A percentile compares a stretch with the other conserved stretches of the same genome.
Conservation (phyloP, 2,797 vertebrate species). For the Adelosebastes latens region DNA sequence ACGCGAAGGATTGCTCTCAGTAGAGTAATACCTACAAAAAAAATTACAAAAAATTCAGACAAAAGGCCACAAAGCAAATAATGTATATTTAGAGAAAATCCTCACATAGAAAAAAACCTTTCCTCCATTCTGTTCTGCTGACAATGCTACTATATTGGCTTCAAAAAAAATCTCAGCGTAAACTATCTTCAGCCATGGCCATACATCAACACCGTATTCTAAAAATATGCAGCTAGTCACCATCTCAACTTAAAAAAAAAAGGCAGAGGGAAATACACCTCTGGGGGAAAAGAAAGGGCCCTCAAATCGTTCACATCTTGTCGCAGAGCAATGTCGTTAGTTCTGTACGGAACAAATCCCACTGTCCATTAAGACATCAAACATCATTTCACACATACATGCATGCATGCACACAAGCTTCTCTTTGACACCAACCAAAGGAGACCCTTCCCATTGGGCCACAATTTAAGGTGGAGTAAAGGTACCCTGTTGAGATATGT, state of each 20-base stretch:
- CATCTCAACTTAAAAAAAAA: conserved; percentile 12
- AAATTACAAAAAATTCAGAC: conserved; percentile 52
- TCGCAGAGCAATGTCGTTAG: neutral
- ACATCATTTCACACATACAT: conserved; percentile 46
- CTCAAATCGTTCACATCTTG: conserved; percentile 15
- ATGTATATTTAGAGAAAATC: conserved; percentile 34
- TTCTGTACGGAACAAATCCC: conserved; percentile 8
- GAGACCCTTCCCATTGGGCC: neutral
- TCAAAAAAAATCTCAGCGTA: conserved; percentile 4
- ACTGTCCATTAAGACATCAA: conserved; percentile 4
- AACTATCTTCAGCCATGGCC: conserved; percentile 11
- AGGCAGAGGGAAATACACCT: conserved; percentile 7
- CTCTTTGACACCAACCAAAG: conserved; percentile 24
- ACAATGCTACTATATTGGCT: conserved; percentile 49
- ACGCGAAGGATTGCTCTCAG: neutral
- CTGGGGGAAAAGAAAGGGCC: neutral
- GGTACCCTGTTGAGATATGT: neutral
- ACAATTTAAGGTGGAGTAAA: neutral
- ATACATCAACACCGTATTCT: neutral
- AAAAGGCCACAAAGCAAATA: conserved; percentile 67
- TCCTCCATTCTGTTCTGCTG: conserved; percentile 32
- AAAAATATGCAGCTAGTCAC: conserved; percentile 34
- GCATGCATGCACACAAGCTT: conserved; percentile 33
- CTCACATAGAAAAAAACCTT: conserved; percentile 19
- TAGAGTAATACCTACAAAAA: conserved; percentile 39